A percentile compares a stretch with the other conserved stretches of the same genome.
phyloP scores from a whole-genome alignment of 2,797 vertebrate species.

The Thamnophis elegans region DNA sequence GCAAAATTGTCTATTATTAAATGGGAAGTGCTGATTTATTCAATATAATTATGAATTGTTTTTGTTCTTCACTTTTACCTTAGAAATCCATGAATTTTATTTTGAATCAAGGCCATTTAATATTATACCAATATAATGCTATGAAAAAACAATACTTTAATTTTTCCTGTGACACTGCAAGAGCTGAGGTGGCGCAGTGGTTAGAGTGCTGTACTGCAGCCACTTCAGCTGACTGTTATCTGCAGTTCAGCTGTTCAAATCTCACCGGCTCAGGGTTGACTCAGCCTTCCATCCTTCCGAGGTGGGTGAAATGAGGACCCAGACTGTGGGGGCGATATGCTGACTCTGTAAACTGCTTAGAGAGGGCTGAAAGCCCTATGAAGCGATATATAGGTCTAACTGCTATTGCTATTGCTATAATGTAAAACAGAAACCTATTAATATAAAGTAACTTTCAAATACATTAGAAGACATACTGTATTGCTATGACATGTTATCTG shows the following conservation, averaged over 20 bases:
- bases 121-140: neutral
- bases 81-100: neutral
- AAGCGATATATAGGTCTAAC: too few relatives aligned
- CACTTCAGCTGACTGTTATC: too few relatives aligned
- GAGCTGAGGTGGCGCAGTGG: too few relatives aligned
- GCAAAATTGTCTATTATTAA: neutral
- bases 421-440: neutral
- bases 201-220: too few relatives aligned
- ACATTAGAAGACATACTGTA: neutral
- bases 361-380: too few relatives aligned
- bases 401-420: too few relatives aligned
- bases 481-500: neutral
- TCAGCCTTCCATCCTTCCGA: too few relatives aligned
- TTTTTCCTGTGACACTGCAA: neutral
- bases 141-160: neutral
- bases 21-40: neutral
- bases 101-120: neutral
- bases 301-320: too few relatives aligned
- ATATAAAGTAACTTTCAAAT: neutral
- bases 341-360: too few relatives aligned
- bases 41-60: neutral
- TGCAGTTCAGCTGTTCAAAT: too few relatives aligned
- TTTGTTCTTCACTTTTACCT: neutral
- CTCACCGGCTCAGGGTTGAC: too few relatives aligned
- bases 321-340: too few relatives aligned